Evolutionary conservation across 2,888 invertebrate species (phyloP), one percentile per base, ranked within the genome.

Genomic region (Automeris io): DNA sequence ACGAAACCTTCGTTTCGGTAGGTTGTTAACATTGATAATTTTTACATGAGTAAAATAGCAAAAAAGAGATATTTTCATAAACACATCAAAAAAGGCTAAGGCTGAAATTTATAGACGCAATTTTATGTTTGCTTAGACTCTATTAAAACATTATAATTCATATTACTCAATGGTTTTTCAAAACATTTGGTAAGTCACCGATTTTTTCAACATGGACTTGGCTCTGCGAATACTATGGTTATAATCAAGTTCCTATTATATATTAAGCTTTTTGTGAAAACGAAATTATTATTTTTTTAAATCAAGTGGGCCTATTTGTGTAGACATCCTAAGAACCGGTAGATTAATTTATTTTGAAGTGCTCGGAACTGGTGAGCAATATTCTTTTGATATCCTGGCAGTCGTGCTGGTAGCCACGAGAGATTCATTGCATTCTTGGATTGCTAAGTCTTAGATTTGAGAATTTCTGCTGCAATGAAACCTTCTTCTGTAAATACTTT

Each of bases 1-100:
- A 83, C 45, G 69, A 54, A 37, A 81, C 82, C 8, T 85, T 83
- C 51, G 81, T 83, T 7, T 80, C 78, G 38, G 83, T 83, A 59
- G 70, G 71, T 32, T 26, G 7, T n/a, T 40, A 37, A 31, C 5
- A 7, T 1, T 4, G 3, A 18, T n/a, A 31, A 18, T 31, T 16
- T n/a, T 11, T 8, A 8, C 3, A n/a, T 3, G 16, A 16, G 8
- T 16, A 11, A n/a, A 11, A 3, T 25, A 25, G 2, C 9, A 25
- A 25, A 25, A 5, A 11, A 6, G 9, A 11, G 25, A 25, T 11
- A 25, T n/a, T 4, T n/a, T 3, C n/a, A 23, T 2, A 6, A 23
- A 23, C 8, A 8, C 5, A 26, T 2, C n/a, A n/a, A n/a, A n/a
- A n/a, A n/a, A n/a, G n/a, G n/a, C n/a, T n/a, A n/a, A n/a, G n/a